Evolutionary conservation across 2,888 invertebrate genomes (phyloP).

Genomic region (Chloroclystis v-ata): DNA sequence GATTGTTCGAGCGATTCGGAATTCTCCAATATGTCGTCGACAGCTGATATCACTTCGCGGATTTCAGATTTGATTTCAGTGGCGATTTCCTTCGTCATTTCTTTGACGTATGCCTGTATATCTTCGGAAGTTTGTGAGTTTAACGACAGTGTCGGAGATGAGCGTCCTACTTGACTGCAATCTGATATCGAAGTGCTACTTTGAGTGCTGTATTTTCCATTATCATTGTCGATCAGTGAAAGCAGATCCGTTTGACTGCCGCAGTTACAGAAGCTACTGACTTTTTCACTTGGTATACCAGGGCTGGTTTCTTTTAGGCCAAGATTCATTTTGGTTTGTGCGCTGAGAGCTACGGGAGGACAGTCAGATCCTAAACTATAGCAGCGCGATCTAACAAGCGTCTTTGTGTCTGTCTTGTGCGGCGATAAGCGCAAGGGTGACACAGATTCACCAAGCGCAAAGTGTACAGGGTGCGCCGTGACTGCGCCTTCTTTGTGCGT

Average conservation of each 20-base stretch:
- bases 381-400: slow-evolving; percentile 75
- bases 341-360: slow-evolving; percentile 77
- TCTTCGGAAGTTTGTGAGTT: slow-evolving; percentile 80
- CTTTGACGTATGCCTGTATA: slow-evolving; percentile 85
- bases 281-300: slow-evolving; percentile 54
- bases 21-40: slow-evolving; percentile 87
- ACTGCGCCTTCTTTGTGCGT: slow-evolving; percentile 56
- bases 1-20: slow-evolving; percentile 79
- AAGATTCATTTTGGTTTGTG: slow-evolving; percentile 80
- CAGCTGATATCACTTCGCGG: slow-evolving; percentile 86
- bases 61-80: slow-evolving; percentile 90
- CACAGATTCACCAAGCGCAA: slow-evolving; percentile 83
- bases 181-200: slow-evolving; percentile 76
- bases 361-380: slow-evolving; percentile 81
- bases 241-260: slow-evolving; percentile 85
- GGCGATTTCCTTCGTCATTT: slow-evolving; percentile 87
- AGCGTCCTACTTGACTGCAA: slow-evolving; percentile 74
- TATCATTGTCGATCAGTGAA: slow-evolving; percentile 79
- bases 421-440: slow-evolving; percentile 64
- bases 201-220: slow-evolving; percentile 62
- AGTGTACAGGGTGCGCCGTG: slow-evolving; percentile 75
- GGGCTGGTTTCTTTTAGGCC: slow-evolving; percentile 78
- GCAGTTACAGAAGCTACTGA: slow-evolving; percentile 80
- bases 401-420: slow-evolving; percentile 35
- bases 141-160: slow-evolving; percentile 76